These are phyloP conservation scores for Tenthredo notha DNA, from an alignment of 2,888 invertebrate genomes.

Conservation along the genomic window DNA sequence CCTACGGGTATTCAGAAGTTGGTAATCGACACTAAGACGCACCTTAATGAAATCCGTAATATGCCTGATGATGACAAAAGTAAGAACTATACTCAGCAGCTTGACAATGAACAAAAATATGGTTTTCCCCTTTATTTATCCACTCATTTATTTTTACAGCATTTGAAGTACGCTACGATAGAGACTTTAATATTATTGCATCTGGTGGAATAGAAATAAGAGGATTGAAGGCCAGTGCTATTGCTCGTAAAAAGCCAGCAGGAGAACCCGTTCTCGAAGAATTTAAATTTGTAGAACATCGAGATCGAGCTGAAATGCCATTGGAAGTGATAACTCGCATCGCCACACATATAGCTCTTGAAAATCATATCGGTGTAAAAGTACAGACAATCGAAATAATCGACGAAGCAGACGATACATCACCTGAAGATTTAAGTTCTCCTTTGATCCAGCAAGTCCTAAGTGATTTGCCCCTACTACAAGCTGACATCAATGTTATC, in stretches of 20 bases:
- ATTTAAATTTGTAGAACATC: constrained; percentile 80
- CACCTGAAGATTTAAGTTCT: constrained; percentile 77
- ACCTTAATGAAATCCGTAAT: constrained; percentile 69
- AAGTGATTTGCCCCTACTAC: constrained; percentile 85
- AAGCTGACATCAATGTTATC: constrained; percentile 83
- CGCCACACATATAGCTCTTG: constrained; percentile 79
- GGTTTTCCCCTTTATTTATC: neutral
- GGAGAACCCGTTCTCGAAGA: constrained; percentile 81
- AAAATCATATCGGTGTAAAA: constrained; percentile 76
- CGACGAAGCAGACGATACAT: constrained; percentile 64
- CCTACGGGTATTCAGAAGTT: constrained; percentile 82
- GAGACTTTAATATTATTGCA: constrained; percentile 75
- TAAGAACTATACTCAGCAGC: constrained; percentile 62
- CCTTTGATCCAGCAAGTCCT: constrained; percentile 82
- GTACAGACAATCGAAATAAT: constrained; percentile 74
- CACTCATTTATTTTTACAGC: constrained; percentile 66
- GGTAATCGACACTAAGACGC: constrained; percentile 80
- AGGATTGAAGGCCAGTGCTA: constrained; percentile 81
- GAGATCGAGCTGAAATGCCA: constrained; percentile 66
- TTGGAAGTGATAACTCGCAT: constrained; percentile 70
- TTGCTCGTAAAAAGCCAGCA: constrained; percentile 79
- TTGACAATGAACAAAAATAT: constrained; percentile 44
- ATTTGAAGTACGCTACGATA: constrained; percentile 75
- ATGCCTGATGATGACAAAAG: constrained; percentile 67
- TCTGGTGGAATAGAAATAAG: constrained; percentile 83